These are phyloP conservation scores for Paralichthys olivaceus DNA, from an alignment of 2,113 vertebrate species.

Conservation along the genomic window DNA sequence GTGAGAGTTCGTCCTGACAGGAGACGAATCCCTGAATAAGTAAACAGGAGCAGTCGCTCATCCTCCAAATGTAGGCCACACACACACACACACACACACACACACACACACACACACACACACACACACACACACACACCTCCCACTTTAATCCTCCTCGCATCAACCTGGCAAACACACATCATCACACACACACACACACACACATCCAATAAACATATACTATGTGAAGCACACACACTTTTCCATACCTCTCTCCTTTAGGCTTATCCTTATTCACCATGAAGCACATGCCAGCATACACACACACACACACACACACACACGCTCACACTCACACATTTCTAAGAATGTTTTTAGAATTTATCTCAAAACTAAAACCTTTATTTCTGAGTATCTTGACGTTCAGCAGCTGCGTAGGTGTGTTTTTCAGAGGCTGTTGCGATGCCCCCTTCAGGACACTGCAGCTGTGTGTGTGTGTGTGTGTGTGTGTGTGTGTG, in stretches of 20 bases:
- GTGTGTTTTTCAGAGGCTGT: too few relatives aligned
- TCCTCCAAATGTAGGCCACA: background rate
- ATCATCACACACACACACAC: background rate
- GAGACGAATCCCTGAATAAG: background rate
- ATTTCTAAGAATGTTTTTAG: too few relatives aligned
- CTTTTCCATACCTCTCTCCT: background rate
- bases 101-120: slow-evolving; percentile 5
- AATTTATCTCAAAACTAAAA: too few relatives aligned
- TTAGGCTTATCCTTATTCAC: background rate
- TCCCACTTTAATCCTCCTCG: background rate
- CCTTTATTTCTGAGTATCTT: too few relatives aligned
- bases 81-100: slow-evolving; percentile 12
- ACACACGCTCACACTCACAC: too few relatives aligned
- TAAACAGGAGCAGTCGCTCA: background rate
- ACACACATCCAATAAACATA: too few relatives aligned
- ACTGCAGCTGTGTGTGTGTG: too few relatives aligned
- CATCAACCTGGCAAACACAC: background rate
- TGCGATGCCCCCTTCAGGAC: too few relatives aligned
- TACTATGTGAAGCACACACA: too few relatives aligned
- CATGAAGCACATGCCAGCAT: background rate
- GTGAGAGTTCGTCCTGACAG: background rate
- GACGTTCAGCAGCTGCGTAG: too few relatives aligned
- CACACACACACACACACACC: slow-evolving; percentile 7
- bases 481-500: too few relatives aligned
- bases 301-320: too few relatives aligned